Conservation (phyloP, 2,797 vertebrate species). For the Amphiprion clarkii region DNA sequence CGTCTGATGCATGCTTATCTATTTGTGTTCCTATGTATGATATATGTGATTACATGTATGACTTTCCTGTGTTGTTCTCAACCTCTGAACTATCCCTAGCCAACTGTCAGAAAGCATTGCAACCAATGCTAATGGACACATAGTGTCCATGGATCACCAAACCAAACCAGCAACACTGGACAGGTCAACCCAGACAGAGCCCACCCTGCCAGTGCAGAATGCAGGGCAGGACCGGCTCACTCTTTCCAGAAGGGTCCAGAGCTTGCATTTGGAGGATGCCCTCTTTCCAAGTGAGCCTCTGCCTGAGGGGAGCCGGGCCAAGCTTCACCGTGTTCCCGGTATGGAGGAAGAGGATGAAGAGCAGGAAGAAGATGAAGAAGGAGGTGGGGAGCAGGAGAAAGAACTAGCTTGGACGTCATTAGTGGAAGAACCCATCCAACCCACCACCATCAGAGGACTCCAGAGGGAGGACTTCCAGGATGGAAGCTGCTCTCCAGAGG, state of each 20-base stretch:
- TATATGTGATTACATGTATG: constrained; percentile 24
- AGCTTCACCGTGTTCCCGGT: constrained; percentile 64
- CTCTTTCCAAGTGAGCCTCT: constrained; percentile 45
- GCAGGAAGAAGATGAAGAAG: constrained; percentile 63
- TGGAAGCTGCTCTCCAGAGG: constrained; percentile 75
- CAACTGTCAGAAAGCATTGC: constrained; percentile 71
- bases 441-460: constrained; percentile 64
- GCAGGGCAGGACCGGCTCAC: constrained; percentile 40
- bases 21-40: constrained; percentile 21
- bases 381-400: constrained; percentile 62
- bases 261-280: constrained; percentile 82
- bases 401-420: constrained; percentile 71
- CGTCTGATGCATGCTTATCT: background rate
- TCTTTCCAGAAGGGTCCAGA: constrained; percentile 57
- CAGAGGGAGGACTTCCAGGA: constrained; percentile 76
- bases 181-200: constrained; percentile 83
- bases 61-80: constrained; percentile 52
- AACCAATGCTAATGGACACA: constrained; percentile 75
- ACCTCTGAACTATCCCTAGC: constrained; percentile 72
- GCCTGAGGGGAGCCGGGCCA: constrained; percentile 56
- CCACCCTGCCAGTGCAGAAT: constrained; percentile 27
- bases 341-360: constrained; percentile 73
- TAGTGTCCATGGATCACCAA: constrained; percentile 43
- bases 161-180: constrained; percentile 66
- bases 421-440: constrained; percentile 81